Base-by-base conservation (phyloP, 2,113 vertebrate species). In the Hepsetus odoe region DNA sequence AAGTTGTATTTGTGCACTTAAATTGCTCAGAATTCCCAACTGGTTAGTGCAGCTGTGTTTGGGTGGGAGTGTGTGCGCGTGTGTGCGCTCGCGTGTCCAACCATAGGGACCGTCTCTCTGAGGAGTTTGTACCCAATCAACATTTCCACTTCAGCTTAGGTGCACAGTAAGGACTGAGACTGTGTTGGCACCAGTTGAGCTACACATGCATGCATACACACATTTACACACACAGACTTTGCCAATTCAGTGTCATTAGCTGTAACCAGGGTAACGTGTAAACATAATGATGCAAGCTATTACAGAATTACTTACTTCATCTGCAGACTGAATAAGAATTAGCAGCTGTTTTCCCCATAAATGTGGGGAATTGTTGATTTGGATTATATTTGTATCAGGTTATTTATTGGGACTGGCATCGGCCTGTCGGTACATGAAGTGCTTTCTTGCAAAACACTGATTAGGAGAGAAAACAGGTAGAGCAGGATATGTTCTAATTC, bases 91-190 rank as follows among this genome's bases (percentile, higher is more conserved):
- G 20, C 26, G 53, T 59, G 20, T 56, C 44, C 11, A n/a, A 30
- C 11, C 7, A 11, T 10, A 42, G 56, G 16, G 66, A 77, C 5
- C 14, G 0, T 38, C 18, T 30, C 24, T 32, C 53, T 42, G 22
- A 72, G 61, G 33, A 46, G 56, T 51, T 46, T 79, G 68, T 68
- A 59, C 46, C 51, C 68, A 64, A 58, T 83, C 74, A 42, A 46
- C 42, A 30, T 84, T 80, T 83, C 73, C 72, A 72, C n/a, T 6
- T n/a, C 66, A 80, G 72, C 72, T 86, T 83, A 83, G 84, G 83
- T 28, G 82, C 83, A 51, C 72, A 75, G 79, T 88, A 86, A 84
- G 84, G 77, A 87, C 80, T 82, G 82, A 73, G 80, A 86, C 80
- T 85, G 72, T 65, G 82, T 65, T 56, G 49, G 24, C 68, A 65